Evolutionary conservation across 2,797 vertebrate species (phyloP).

Genomic region (Falco biarmicus): DNA sequence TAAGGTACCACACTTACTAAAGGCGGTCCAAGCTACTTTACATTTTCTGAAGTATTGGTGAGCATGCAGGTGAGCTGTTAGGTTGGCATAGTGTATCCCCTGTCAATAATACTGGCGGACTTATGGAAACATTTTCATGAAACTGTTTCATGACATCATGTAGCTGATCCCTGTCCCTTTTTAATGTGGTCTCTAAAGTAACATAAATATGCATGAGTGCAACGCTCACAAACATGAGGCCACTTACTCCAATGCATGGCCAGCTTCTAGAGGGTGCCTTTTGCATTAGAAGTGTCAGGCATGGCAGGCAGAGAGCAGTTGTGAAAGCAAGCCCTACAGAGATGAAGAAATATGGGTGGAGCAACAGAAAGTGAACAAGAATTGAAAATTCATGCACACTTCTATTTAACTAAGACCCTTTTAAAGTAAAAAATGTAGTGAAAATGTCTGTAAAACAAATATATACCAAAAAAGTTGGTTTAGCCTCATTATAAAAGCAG

Average conservation of each 20-base stretch:
- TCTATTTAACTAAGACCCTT: background rate
- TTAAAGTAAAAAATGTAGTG: background rate
- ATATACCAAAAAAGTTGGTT: background rate
- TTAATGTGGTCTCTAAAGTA: background rate
- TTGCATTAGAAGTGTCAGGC: background rate
- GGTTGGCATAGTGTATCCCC: accelerated
- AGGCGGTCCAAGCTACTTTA: background rate
- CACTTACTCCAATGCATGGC: background rate
- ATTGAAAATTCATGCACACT: background rate
- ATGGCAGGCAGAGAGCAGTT: background rate
- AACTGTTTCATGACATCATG: background rate
- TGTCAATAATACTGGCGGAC: background rate
- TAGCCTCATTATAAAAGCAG: background rate
- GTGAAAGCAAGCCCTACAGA: background rate
- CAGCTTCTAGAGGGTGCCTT: background rate
- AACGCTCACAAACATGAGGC: background rate
- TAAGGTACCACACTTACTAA: background rate
- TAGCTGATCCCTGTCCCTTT: background rate
- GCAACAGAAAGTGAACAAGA: background rate
- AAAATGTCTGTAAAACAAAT: background rate
- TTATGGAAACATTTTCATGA: background rate
- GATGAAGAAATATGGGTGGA: background rate
- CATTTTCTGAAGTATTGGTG: background rate
- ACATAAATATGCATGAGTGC: background rate
- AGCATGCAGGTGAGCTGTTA: background rate